A percentile compares a stretch with the other conserved stretches of the same genome.
phyloP scores from a whole-genome alignment of 1,140 invertebrate genomes.

The Ectropis grisescens region DNA sequence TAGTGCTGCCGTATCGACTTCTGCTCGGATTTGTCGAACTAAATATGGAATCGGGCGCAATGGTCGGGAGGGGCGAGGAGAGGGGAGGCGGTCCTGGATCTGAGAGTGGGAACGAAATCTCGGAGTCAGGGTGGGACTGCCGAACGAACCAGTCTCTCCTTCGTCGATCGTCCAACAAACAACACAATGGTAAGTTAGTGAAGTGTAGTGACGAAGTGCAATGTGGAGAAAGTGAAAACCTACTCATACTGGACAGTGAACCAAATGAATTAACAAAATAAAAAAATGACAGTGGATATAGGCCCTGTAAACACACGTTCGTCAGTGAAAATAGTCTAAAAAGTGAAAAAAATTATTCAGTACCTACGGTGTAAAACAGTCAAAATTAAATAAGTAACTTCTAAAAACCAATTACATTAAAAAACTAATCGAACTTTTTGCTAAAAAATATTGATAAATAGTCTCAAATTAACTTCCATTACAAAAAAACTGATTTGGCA shows the following conservation, averaged over 20 bases:
- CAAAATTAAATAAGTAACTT: no score
- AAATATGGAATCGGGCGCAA: slow-evolving; percentile 54
- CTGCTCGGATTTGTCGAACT: slow-evolving; percentile 41
- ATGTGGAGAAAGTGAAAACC: slow-evolving; percentile 16
- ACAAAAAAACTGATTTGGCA: no score
- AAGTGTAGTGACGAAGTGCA: slow-evolving; percentile 22
- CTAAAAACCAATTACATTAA: no score
- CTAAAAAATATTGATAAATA: no score
- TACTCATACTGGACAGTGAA: no score
- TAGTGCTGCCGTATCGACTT: slow-evolving; percentile 31
- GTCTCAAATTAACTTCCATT: no score
- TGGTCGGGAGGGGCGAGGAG: slow-evolving; percentile 9
- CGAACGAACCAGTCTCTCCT: slow-evolving; percentile 61
- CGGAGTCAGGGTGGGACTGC: slow-evolving; percentile 66
- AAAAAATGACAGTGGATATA: not conserved
- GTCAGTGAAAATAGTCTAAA: no score
- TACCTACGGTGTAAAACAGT: no score
- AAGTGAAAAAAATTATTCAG: no score
- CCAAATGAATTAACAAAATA: not conserved
- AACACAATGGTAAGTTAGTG: slow-evolving; percentile 59
- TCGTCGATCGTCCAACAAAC: slow-evolving; percentile 45
- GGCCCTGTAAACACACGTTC: no score
- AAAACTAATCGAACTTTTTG: no score
- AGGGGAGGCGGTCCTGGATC: slow-evolving; percentile 30
- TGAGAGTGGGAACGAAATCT: slow-evolving; percentile 25